Evolutionary conservation across 2,797 vertebrate genomes (phyloP).

Genomic region (Tapirus indicus): DNA sequence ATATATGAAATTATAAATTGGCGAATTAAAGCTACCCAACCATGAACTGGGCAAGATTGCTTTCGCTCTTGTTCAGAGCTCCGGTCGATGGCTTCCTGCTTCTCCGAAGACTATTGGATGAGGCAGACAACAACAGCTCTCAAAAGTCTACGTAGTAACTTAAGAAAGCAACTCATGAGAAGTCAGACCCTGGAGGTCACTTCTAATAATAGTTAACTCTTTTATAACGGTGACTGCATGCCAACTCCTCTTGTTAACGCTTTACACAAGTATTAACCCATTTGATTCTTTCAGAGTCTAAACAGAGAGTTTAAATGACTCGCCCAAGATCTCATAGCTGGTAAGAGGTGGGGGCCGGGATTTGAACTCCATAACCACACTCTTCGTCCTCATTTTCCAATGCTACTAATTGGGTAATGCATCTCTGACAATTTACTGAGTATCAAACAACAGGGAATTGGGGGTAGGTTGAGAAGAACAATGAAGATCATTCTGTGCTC

Average conservation of each 20-base stretch:
- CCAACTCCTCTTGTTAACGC: neutral
- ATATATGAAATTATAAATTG: constrained; percentile 46
- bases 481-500: neutral
- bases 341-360: neutral
- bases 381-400: neutral
- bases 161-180: constrained; percentile 47
- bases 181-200: neutral
- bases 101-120: neutral
- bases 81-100: neutral
- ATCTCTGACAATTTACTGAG: neutral
- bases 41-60: constrained; percentile 10
- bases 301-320: neutral
- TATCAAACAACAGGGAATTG: neutral
- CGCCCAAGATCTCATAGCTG: neutral
- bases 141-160: neutral
- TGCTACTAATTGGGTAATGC: neutral
- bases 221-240: neutral
- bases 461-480: neutral
- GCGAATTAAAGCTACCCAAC: constrained; percentile 16
- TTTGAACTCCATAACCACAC: neutral
- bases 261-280: neutral
- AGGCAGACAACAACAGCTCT: neutral
- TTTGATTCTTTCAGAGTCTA: neutral
- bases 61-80: neutral
- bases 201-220: neutral